Conservation (phyloP, 2,888 invertebrate species). For the Amorpha juglandis region DNA sequence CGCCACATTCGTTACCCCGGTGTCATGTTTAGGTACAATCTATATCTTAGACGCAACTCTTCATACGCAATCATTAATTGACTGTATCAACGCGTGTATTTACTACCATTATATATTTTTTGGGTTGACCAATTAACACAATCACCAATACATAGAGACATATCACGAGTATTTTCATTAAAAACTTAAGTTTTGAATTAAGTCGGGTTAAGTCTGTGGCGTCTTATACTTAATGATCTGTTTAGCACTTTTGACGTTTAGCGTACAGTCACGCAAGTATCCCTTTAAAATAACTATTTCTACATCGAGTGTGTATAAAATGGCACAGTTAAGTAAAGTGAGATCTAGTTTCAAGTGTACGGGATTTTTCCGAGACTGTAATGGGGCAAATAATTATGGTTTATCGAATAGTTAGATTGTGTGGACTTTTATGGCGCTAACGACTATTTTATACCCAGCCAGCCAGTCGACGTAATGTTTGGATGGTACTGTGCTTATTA, state of each 20-base stretch:
- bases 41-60: neutral
- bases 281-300: slow-evolving; percentile 7
- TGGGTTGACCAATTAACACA: no score
- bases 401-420: slow-evolving; percentile 1
- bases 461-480: no score
- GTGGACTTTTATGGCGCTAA: neutral
- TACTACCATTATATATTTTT: no score
- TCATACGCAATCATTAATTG: no score
- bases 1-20: neutral
- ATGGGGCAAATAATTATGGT: no score
- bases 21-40: neutral
- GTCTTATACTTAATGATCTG: neutral
- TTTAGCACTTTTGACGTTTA: neutral
- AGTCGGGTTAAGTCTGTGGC: no score
- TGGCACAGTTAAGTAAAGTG: slow-evolving; percentile 23
- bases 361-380: slow-evolving; percentile 19
- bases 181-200: no score
- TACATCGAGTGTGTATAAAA: slow-evolving; percentile 21
- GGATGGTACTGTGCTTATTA: no score
- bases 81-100: no score
- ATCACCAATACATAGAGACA: no score
- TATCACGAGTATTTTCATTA: no score
- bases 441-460: neutral
- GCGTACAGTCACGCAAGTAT: slow-evolving; percentile 6
- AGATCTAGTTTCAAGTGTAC: slow-evolving; percentile 11